Base-by-base conservation (phyloP, 2,797 vertebrate species). In the Orestias chungarensis region DNA sequence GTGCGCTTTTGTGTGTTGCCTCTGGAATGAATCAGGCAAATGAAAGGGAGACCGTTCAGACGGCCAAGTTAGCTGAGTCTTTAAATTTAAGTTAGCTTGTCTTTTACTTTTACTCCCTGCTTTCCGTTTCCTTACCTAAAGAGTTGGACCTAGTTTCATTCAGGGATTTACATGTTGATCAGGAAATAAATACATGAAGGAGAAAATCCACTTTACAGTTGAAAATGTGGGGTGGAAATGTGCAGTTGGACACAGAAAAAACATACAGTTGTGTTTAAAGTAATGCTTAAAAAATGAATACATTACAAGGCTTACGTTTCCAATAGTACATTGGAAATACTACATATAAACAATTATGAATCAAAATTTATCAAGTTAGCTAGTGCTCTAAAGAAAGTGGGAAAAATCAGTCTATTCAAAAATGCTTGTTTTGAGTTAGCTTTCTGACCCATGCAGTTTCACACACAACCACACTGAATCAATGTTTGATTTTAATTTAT, bases 21-120 rank as follows among this genome's bases (percentile, higher is more conserved):
- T 86, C 78, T 87, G 88, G 87, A 89, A 90, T 92, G 89, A 93
- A 91, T 92, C 82, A 88, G 83, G 80, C 82, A 92, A 93, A 93
- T 88, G 88, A 93, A 92, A 90, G 79, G 80, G 78, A 90, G 86
- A 91, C 84, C 84, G 83, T 88, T 91, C 86, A 88, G 74, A 86
- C 83, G 82, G 75, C 71, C 71, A 82, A 79, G 80, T 85, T 62
- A 47, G 67, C 67, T 46, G 42, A 64, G 73, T 79, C 57, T 73
- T 72, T 40, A 15, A n/a, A 64, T 77, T 61, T 46, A 64, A 54
- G n/a, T 71, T 74, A 27, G 20, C n/a, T 59, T 31, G 46, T 73
- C 29, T 68, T 31, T 62, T 47, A 31, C 40, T 18, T 72, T 49
- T 47, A 62, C 29, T n/a, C 23, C 29, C 2, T 23, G 33, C n/a